Evolutionary conservation across 2,113 vertebrate genomes (phyloP).

Genomic region (Oncorhynchus nerka): DNA sequence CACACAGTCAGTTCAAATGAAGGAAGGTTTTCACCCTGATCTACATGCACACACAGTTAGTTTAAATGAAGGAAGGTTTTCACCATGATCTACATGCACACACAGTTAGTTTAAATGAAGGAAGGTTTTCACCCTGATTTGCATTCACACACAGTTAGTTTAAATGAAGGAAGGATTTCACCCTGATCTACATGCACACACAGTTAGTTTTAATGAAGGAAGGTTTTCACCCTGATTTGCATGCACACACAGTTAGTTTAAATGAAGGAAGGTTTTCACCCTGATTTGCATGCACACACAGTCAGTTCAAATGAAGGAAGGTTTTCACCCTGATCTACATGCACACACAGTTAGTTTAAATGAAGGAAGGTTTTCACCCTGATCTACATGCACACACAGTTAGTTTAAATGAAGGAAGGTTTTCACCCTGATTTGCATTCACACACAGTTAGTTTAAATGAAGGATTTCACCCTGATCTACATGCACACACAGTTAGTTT

Average conservation of each 20-base stretch:
- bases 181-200: constrained; percentile 27
- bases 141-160: constrained; percentile 20
- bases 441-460: constrained; percentile 8
- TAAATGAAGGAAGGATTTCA: constrained; percentile 14
- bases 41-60: constrained; percentile 32
- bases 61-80: constrained; percentile 21
- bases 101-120: constrained; percentile 14
- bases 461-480: constrained; percentile 27
- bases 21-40: constrained; percentile 20
- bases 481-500: constrained; percentile 20
- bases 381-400: constrained; percentile 26
- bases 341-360: constrained; percentile 12
- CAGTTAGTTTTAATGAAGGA: constrained; percentile 17
- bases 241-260: constrained; percentile 20
- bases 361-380: constrained; percentile 12
- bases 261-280: constrained; percentile 15
- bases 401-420: not conserved
- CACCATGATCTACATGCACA: constrained; percentile 28
- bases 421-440: too few species aligned
- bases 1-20: constrained; percentile 13
- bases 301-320: constrained; percentile 15
- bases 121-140: constrained; percentile 24
- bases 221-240: constrained; percentile 24
- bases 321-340: constrained; percentile 29
- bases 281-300: constrained; percentile 25